Conservation (phyloP, 2,888 invertebrate genomes). For the Erynnis tages region DNA sequence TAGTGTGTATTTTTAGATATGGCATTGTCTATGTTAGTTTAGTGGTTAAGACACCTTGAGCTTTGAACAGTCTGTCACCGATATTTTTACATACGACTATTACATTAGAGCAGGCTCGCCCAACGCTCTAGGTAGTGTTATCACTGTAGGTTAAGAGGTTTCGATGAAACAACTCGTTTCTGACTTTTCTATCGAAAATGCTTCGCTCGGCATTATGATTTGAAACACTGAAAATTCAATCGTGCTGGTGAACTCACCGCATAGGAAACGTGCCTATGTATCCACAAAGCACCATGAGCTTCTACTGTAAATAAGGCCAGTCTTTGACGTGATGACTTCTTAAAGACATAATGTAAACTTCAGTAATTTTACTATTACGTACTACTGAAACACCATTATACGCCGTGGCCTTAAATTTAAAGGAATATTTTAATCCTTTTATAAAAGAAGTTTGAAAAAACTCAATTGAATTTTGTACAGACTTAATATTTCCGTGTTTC, state of each 20-base stretch:
- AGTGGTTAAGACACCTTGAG: slow-evolving; percentile 78
- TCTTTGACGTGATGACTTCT: slow-evolving; percentile 58
- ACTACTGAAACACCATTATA: slow-evolving; percentile 81
- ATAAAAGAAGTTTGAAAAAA: slow-evolving; percentile 54
- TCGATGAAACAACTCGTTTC: slow-evolving; percentile 31
- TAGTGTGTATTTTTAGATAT: slow-evolving; percentile 81
- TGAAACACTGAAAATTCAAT: slow-evolving; percentile 28
- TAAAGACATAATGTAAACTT: slow-evolving; percentile 47
- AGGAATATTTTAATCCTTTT: slow-evolving; percentile 75
- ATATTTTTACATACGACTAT: slow-evolving; percentile 70
- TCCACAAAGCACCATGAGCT: slow-evolving; percentile 41
- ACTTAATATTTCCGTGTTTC: slow-evolving; percentile 53
- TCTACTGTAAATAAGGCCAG: slow-evolving; percentile 67
- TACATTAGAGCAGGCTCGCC: slow-evolving; percentile 54
- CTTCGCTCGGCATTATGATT: slow-evolving; percentile 44
- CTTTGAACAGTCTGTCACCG: slow-evolving; percentile 74
- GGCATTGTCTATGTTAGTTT: slow-evolving; percentile 78
- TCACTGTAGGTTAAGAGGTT: slow-evolving; percentile 49
- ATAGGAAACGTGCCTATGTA: slow-evolving; percentile 29
- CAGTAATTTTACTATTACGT: slow-evolving; percentile 69
- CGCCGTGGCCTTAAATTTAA: slow-evolving; percentile 80
- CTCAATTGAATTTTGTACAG: slow-evolving; percentile 63
- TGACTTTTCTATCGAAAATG: slow-evolving; percentile 36
- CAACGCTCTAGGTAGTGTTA: slow-evolving; percentile 60
- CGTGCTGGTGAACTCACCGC: slow-evolving; percentile 16